Evolutionary conservation across 2,113 vertebrate genomes (phyloP), one percentile per base, ranked within the genome.

Genomic region (Pelodiscus sinensis): DNA sequence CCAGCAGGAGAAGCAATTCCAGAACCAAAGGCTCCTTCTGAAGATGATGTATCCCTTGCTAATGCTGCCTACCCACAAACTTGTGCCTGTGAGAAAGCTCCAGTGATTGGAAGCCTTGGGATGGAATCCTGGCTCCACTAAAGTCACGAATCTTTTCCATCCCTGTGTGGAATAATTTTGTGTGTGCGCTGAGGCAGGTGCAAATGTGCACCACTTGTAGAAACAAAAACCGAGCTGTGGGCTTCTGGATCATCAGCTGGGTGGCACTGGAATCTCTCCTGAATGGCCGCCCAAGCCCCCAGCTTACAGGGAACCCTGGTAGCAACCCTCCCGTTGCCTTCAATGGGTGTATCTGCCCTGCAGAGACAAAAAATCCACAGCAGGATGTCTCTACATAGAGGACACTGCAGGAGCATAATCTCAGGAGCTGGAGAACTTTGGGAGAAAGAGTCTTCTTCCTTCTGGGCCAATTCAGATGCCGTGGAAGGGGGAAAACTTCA

Each of bases 331-430:
- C 31, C 2, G 16, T 18, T n/a, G 31, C n/a, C 31, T 68, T 68
- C 31, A 18, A 15, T 65, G 62, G 15, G 3, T 65, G 29, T 31
- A 25, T 68, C 65, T 35, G 14, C 31, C n/a, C 31, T 19, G 31
- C 29, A 35, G 52, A 14, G 52, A 19, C 18, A 60, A 25, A 60
- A 60, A 29, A 60, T 29, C 58, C 13, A 5, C 24, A 14, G 58
- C 25, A 60, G 5, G 24, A 54, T 58, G 52, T 77, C 38, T 58
- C 81, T 6, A 0, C 0, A 57, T 31, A 0, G 0, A 52, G 8
- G 0, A 0, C 2, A 12, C n/a, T 44, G 9, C 73, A 18, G 81
- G 52, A 24, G 21, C 16, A 73, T 51, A 56, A 29, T 38, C 50
- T 71, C 11, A 7, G 10, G 24, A 5, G 6, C 31, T 31, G 9